Evolutionary conservation across 2,797 vertebrate species (phyloP).

Genomic region (Triplophysa yarkandensis): DNA sequence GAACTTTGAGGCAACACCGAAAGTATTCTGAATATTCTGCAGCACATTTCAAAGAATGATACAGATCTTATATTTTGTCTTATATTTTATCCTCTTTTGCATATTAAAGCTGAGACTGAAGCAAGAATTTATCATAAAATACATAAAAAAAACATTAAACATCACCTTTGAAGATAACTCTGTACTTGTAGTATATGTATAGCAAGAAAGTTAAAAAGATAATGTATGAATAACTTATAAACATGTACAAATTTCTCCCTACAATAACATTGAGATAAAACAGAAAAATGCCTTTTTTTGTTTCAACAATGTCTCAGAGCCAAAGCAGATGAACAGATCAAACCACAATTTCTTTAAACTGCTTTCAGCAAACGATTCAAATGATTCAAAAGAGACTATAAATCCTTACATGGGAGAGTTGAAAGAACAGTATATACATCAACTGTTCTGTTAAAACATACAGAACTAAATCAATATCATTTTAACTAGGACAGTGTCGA

Average conservation of each 20-base stretch:
- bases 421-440: constrained; percentile 19
- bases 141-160: no score
- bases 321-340: neutral
- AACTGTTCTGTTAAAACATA: constrained; percentile 15
- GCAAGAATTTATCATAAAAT: no score
- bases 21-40: no score
- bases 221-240: no score
- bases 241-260: neutral
- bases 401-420: constrained; percentile 6
- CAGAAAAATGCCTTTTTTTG: neutral
- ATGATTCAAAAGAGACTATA: constrained; percentile 10
- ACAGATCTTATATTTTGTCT: no score
- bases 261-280: neutral
- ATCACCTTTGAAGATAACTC: no score
- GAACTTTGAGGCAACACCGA: no score
- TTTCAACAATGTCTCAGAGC: neutral
- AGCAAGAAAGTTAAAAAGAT: no score
- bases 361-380: constrained; percentile 12
- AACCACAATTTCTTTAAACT: constrained; percentile 8
- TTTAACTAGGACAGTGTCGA: constrained; percentile 34
- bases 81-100: no score
- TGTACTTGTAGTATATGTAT: no score
- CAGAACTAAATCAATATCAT: constrained; percentile 27
- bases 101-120: no score
- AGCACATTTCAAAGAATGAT: no score